Conservation (phyloP, 1,140 invertebrate species). For the Bombus soroeensis region DNA sequence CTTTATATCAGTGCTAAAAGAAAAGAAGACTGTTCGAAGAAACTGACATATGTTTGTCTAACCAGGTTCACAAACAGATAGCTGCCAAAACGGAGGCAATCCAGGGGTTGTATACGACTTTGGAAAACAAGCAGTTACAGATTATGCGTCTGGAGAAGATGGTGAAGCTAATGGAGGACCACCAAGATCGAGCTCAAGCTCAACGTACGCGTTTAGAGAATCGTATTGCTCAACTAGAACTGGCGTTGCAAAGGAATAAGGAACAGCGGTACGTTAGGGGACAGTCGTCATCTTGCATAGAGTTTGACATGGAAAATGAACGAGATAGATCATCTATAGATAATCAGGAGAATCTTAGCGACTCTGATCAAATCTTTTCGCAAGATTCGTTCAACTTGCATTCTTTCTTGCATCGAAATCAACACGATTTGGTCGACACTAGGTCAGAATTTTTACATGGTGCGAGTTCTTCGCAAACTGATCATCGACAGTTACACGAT, state of each 20-base stretch:
- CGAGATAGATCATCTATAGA: conserved; percentile 10
- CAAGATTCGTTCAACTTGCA: neutral
- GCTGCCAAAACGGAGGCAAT: conserved; percentile 83
- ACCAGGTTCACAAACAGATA: conserved; percentile 49
- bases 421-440: neutral
- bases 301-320: neutral
- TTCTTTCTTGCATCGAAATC: neutral
- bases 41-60: neutral
- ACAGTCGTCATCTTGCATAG: neutral
- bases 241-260: conserved; percentile 75
- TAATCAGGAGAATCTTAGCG: neutral
- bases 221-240: conserved; percentile 84
- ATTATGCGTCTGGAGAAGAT: conserved; percentile 84
- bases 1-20: neutral
- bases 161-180: conserved; percentile 85
- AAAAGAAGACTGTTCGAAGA: neutral
- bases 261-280: conserved; percentile 73
- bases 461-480: neutral
- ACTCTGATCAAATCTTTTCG: conserved; percentile 14
- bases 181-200: conserved; percentile 84
- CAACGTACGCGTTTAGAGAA: conserved; percentile 85
- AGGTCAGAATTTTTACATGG: neutral
- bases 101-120: conserved; percentile 81
- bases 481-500: neutral
- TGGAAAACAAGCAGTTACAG: conserved; percentile 84